These are phyloP conservation scores for Notolabrus celidotus DNA, from an alignment of 2,797 vertebrate species.

Conservation along the genomic window DNA sequence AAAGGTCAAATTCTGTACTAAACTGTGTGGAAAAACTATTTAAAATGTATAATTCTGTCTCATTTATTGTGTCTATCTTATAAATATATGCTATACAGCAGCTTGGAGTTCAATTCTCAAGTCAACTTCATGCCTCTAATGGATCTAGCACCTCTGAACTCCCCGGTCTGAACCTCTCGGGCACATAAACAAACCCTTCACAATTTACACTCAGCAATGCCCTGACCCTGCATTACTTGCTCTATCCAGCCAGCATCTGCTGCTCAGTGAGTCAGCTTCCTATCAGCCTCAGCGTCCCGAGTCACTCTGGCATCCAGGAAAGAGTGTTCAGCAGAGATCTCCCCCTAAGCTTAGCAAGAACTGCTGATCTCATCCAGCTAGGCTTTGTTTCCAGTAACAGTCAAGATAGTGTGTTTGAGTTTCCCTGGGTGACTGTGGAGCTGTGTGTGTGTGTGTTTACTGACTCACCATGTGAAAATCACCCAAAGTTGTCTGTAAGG, in stretches of 20 bases:
- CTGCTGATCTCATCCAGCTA: slow-evolving; percentile 77
- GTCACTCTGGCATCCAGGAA: slow-evolving; percentile 78
- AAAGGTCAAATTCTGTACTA: background rate
- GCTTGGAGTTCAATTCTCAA: background rate
- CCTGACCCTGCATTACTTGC: slow-evolving; percentile 50
- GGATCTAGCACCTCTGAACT: slow-evolving; percentile 16
- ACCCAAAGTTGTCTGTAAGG: slow-evolving; percentile 10
- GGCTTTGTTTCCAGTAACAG: slow-evolving; percentile 75
- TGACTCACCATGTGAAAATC: slow-evolving; percentile 22
- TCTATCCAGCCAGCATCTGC: slow-evolving; percentile 64
- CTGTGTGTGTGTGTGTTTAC: slow-evolving; percentile 9
- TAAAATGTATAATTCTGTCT: no score
- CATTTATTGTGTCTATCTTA: background rate
- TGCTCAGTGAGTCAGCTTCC: slow-evolving; percentile 72
- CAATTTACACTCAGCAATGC: slow-evolving; percentile 47
- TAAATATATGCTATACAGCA: background rate
- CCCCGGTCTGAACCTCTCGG: slow-evolving; percentile 32
- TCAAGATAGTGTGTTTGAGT: slow-evolving; percentile 62
- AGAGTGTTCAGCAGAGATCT: slow-evolving; percentile 63
- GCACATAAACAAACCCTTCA: slow-evolving; percentile 53
- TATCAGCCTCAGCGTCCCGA: slow-evolving; percentile 58
- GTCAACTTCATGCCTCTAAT: slow-evolving; percentile 6
- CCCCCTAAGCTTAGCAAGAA: slow-evolving; percentile 67
- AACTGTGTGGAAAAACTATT: background rate
- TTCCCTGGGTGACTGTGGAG: slow-evolving; percentile 43